Conservation (phyloP, 2,797 vertebrate species). For the Schizothorax lantsangensis region DNA sequence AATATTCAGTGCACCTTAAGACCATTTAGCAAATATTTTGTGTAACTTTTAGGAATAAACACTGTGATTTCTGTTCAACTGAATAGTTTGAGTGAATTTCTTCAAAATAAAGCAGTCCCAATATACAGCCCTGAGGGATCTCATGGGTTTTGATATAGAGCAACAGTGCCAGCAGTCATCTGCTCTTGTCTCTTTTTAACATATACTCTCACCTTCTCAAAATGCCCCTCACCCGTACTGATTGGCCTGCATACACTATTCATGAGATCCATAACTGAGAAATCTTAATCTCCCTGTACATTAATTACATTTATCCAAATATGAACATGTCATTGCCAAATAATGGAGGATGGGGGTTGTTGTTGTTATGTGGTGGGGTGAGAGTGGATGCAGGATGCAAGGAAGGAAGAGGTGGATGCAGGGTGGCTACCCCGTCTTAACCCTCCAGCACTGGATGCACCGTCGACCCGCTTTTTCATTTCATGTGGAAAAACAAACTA, state of each 20-base stretch:
- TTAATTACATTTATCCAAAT: conserved; percentile 70
- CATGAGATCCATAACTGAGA: conserved; percentile 85
- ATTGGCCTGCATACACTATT: conserved; percentile 81
- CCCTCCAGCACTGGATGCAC: conserved; percentile 85
- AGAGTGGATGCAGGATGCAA: conserved; percentile 3
- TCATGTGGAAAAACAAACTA: conserved; percentile 99
- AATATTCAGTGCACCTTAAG: neutral
- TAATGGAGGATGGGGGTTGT: conserved; percentile 2
- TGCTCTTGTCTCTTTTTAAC: conserved; percentile 72
- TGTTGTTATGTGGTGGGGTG: conserved; percentile 40
- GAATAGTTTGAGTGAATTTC: conserved; percentile 17
- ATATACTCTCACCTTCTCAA: conserved; percentile 65
- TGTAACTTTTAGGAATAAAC: neutral
- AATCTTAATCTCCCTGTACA: conserved; percentile 83
- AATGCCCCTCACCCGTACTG: conserved; percentile 72
- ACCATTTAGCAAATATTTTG: neutral
- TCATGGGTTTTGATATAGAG: conserved; percentile 77
- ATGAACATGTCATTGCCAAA: conserved; percentile 12
- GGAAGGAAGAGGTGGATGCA: conserved; percentile 32
- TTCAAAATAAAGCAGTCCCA: neutral
- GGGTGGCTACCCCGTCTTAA: conserved; percentile 54
- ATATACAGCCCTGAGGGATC: conserved; percentile 69
- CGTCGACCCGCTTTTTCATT: conserved; percentile 94
- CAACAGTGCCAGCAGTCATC: conserved; percentile 78
- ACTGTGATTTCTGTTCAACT: neutral